Conservation (phyloP, 2,888 invertebrate species). For the Mycalesis mineus region DNA sequence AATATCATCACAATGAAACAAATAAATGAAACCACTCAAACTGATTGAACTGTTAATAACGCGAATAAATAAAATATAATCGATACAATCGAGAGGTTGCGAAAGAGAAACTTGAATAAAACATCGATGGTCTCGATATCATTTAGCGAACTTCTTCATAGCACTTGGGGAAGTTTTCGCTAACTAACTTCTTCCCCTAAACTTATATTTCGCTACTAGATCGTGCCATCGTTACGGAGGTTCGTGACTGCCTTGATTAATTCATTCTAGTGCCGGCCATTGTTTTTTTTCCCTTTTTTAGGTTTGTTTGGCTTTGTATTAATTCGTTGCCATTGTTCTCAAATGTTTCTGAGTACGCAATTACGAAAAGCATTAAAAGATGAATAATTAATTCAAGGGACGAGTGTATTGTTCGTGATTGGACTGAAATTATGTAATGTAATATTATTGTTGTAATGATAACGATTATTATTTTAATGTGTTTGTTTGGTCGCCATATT, state of each 20-base stretch:
- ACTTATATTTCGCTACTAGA: constrained; percentile 52
- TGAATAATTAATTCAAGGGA: constrained; percentile 14
- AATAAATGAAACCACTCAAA: neutral
- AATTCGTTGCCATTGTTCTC: constrained; percentile 28
- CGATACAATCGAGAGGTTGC: constrained; percentile 4
- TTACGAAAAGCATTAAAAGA: constrained; percentile 21
- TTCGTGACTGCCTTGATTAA: constrained; percentile 72
- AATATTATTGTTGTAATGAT: neutral
- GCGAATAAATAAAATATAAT: constrained; percentile 4
- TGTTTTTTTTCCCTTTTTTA: constrained; percentile 33
- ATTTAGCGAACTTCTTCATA: constrained; percentile 30
- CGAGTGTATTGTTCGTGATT: constrained; percentile 7
- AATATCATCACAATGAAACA: neutral
- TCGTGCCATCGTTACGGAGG: constrained; percentile 64
- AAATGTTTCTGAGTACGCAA: constrained; percentile 17
- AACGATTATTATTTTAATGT: neutral
- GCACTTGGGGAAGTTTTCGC: constrained; percentile 37
- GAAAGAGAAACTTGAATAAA: constrained; percentile 41
- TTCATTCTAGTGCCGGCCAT: constrained; percentile 43
- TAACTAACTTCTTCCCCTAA: constrained; percentile 47
- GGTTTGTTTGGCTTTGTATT: constrained; percentile 28
- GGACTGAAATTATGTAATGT: neutral
- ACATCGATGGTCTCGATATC: constrained; percentile 44
- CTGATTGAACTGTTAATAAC: neutral
- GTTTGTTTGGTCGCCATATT: too few species aligned